These are phyloP conservation scores for Punctoribates punctum DNA, from an alignment of 2,888 invertebrate genomes.

Conservation along the genomic window DNA sequence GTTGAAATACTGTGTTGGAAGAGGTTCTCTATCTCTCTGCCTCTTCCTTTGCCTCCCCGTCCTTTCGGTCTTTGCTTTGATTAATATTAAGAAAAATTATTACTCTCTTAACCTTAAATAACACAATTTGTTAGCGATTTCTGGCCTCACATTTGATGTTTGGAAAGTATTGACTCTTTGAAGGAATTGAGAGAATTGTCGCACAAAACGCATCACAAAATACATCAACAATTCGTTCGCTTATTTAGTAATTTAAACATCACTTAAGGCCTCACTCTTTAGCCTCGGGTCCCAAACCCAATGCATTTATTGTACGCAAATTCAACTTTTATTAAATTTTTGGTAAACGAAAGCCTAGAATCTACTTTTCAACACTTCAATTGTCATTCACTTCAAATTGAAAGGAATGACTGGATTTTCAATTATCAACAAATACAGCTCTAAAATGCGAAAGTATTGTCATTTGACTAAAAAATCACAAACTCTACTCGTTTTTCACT, in stretches of 20 bases:
- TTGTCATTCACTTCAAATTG: slow-evolving; percentile 26
- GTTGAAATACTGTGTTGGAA: background rate
- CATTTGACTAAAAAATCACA: background rate
- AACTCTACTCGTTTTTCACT: background rate
- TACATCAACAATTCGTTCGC: slow-evolving; percentile 22
- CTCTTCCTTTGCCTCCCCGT: background rate
- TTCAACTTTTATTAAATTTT: slow-evolving; percentile 36
- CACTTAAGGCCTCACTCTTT: slow-evolving; percentile 6
- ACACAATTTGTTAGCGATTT: background rate
- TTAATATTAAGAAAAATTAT: slow-evolving; percentile 8
- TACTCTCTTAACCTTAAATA: slow-evolving; percentile 28
- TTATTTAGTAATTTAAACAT: slow-evolving; percentile 35
- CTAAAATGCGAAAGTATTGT: slow-evolving; percentile 17
- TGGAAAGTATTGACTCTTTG: background rate
- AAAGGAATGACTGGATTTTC: slow-evolving; percentile 31
- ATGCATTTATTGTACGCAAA: slow-evolving; percentile 31
- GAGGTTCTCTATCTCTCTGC: background rate
- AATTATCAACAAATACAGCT: slow-evolving; percentile 26
- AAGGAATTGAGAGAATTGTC: background rate
- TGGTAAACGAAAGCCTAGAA: background rate
- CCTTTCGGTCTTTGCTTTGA: background rate
- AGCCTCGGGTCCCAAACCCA: background rate
- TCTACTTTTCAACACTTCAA: slow-evolving; percentile 22
- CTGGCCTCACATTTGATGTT: background rate
- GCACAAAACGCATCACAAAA: slow-evolving; percentile 16